A percentile compares a stretch with the other conserved stretches of the same genome.
phyloP scores from a whole-genome alignment of 2,888 invertebrate genomes.

The Deilephila elpenor region DNA sequence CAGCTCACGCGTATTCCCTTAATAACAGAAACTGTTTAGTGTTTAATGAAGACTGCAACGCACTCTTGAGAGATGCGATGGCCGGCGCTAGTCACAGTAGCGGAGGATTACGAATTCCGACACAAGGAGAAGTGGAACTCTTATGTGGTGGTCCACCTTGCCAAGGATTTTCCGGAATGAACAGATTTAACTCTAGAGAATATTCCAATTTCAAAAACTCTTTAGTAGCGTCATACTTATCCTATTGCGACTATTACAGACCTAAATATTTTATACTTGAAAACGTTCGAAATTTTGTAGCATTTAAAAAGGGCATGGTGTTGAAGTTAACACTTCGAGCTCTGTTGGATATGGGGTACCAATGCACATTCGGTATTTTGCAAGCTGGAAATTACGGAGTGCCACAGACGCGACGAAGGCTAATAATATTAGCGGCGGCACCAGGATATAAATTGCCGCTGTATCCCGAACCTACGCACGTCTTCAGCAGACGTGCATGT shows the following conservation, averaged over 20 bases:
- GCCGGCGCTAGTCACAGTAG: constrained; percentile 81
- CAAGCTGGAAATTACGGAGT: constrained; percentile 95
- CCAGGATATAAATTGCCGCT: constrained; percentile 90
- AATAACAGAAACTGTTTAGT: constrained; percentile 90
- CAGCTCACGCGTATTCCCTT: constrained; percentile 91
- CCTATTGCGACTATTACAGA: constrained; percentile 93
- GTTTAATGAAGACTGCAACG: constrained; percentile 93
- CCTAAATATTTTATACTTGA: constrained; percentile 93
- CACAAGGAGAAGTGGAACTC: constrained; percentile 92
- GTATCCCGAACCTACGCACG: constrained; percentile 92
- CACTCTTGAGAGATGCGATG: constrained; percentile 87
- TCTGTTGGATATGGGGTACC: constrained; percentile 93
- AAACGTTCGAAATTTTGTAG: constrained; percentile 94
- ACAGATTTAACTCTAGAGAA: constrained; percentile 92
- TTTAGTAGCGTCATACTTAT: constrained; percentile 91
- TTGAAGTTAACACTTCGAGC: constrained; percentile 91
- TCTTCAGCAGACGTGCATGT: constrained; percentile 89
- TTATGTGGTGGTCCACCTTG: constrained; percentile 95
- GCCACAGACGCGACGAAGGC: constrained; percentile 91
- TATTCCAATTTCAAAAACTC: constrained; percentile 95
- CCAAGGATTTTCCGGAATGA: constrained; percentile 96
- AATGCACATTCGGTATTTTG: constrained; percentile 93
- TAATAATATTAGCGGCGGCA: constrained; percentile 92
- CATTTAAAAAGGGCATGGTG: constrained; percentile 92
- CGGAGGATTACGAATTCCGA: constrained; percentile 86